Conservation (phyloP, 2,113 vertebrate genomes). For the Pomatorhinus ruficollis region DNA sequence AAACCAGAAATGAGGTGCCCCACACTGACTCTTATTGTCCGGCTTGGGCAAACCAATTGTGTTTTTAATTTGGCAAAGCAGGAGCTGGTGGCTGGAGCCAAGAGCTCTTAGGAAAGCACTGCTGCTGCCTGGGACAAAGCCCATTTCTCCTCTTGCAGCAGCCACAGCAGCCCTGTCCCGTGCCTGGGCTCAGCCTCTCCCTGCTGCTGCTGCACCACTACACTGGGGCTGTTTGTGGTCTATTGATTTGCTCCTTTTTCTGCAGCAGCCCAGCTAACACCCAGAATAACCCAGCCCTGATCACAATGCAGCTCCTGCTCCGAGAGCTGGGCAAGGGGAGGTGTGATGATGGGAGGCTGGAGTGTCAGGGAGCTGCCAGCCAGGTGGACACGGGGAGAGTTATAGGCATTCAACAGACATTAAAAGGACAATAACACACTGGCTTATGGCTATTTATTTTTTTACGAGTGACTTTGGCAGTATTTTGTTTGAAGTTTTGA, state of each 20-base stretch:
- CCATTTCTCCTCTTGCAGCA: not conserved
- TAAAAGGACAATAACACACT: constrained; percentile 68
- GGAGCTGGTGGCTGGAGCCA: not conserved
- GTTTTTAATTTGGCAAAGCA: not conserved
- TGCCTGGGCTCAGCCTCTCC: not conserved
- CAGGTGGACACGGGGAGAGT: constrained; percentile 17
- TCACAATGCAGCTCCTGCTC: not conserved
- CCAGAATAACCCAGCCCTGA: not conserved
- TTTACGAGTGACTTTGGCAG: constrained; percentile 64
- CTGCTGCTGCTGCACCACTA: not conserved
- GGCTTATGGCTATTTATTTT: constrained; percentile 67
- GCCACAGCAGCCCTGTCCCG: fast-evolving
- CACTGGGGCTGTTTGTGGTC: not conserved
- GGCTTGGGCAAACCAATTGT: not conserved
- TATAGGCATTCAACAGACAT: constrained; percentile 51
- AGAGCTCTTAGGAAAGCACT: not conserved
- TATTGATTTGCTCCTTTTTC: not conserved
- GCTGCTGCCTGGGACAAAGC: not conserved
- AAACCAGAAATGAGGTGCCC: not conserved
- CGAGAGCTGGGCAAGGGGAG: not conserved
- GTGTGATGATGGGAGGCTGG: not conserved
- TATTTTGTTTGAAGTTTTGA: constrained; percentile 69
- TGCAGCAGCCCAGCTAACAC: constrained; percentile 29
- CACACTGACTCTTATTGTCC: fast-evolving
- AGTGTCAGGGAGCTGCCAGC: constrained; percentile 42